Conservation (phyloP, 2,888 invertebrate species). For the Lapara coniferarum region DNA sequence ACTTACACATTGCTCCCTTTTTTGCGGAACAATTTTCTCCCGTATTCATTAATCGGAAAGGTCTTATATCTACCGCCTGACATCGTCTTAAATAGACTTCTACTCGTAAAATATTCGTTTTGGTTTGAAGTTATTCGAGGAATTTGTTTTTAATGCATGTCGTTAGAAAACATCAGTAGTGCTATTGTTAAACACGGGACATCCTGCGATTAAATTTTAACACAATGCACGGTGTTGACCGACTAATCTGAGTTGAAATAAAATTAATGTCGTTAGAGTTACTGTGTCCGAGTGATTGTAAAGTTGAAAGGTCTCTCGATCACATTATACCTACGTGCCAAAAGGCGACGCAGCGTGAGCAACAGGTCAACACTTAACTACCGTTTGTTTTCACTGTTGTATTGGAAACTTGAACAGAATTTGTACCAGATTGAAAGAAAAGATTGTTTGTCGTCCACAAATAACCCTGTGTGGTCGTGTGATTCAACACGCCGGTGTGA, state of each 20-base stretch:
- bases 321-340: not conserved
- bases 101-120: no score
- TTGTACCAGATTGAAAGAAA: slow-evolving; percentile 13
- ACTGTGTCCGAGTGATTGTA: no score
- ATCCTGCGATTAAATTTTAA: not conserved
- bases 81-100: no score
- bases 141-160: no score
- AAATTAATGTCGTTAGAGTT: not conserved
- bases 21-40: no score
- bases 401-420: slow-evolving; percentile 1
- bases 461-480: slow-evolving; percentile 28
- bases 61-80: no score
- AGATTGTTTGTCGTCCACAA: slow-evolving; percentile 19
- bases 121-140: no score
- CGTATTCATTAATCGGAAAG: no score
- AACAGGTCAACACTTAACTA: not conserved
- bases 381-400: not conserved
- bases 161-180: no score
- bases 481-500: slow-evolving; percentile 26
- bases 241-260: not conserved
- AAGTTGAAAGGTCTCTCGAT: no score
- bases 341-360: not conserved
- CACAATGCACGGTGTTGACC: not conserved
- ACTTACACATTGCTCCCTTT: no score
- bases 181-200: slow-evolving; percentile 1